phyloP scores from a whole-genome alignment of 2,888 invertebrate species.

The Aleiodes leptofemur region DNA sequence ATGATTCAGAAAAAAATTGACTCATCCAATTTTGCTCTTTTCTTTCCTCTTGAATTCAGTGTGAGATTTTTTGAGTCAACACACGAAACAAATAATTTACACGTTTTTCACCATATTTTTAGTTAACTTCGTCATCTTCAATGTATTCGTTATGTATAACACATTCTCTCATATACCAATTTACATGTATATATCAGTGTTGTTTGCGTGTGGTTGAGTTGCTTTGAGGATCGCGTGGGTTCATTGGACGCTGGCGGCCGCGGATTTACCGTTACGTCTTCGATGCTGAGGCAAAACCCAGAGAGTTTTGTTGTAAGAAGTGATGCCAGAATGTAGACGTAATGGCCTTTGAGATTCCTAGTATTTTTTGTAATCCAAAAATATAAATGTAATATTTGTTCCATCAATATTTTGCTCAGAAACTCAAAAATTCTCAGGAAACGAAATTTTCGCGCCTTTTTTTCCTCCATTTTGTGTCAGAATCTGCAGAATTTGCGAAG shows the following conservation, averaged over 20 bases:
- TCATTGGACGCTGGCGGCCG: slow-evolving; percentile 76
- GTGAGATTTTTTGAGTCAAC: neutral
- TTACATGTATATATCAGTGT: slow-evolving; percentile 40
- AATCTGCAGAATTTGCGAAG: too few relatives aligned
- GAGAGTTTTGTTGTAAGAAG: slow-evolving; percentile 32
- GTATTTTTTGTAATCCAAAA: slow-evolving; percentile 1
- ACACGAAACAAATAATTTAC: slow-evolving; percentile 3
- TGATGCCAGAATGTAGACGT: slow-evolving; percentile 26
- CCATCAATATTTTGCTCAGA: neutral
- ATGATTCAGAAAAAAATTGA: too few relatives aligned
- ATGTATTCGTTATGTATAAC: slow-evolving; percentile 36
- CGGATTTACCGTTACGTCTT: slow-evolving; percentile 74
- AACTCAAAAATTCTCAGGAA: too few relatives aligned
- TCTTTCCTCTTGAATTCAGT: neutral
- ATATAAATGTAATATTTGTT: neutral
- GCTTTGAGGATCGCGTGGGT: slow-evolving; percentile 69
- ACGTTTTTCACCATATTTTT: slow-evolving; percentile 34
- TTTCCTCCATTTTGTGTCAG: too few relatives aligned
- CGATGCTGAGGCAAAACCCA: slow-evolving; percentile 69
- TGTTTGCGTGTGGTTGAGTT: slow-evolving; percentile 43
- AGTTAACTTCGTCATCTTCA: slow-evolving; percentile 25
- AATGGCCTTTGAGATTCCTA: neutral
- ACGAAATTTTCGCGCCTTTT: too few relatives aligned
- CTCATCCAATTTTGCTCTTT: neutral
- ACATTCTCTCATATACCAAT: slow-evolving; percentile 40